These are phyloP conservation scores for Spinus pinus DNA, from an alignment of 2,797 vertebrate genomes.

Conservation along the genomic window DNA sequence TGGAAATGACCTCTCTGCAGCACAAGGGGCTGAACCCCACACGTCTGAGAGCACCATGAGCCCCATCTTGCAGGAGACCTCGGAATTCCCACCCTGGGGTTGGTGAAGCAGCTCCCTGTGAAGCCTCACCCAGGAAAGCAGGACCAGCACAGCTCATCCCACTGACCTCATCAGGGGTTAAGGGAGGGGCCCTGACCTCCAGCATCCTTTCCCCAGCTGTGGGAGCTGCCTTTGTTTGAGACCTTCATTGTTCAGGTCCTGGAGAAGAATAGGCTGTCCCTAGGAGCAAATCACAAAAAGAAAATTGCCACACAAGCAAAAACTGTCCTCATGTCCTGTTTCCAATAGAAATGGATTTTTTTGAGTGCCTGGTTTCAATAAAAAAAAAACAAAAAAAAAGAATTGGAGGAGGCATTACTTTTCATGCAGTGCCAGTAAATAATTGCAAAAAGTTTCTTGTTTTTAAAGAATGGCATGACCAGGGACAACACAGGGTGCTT, in stretches of 20 bases:
- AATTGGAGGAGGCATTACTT: slow-evolving; percentile 16
- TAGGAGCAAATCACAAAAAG: not conserved
- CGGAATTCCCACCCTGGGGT: not conserved
- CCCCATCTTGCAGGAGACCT: not conserved
- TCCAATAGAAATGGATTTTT: slow-evolving; percentile 28
- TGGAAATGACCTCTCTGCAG: not conserved
- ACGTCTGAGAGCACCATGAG: not conserved
- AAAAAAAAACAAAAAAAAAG: not conserved
- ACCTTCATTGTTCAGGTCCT: slow-evolving; percentile 23
- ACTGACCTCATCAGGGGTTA: not conserved
- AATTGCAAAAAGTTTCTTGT: slow-evolving; percentile 3
- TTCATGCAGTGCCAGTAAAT: slow-evolving; percentile 28
- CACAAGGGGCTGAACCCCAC: not conserved
- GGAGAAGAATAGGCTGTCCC: slow-evolving; percentile 14
- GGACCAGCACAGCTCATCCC: not conserved
- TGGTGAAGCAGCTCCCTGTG: not conserved
- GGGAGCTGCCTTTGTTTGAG: not conserved
- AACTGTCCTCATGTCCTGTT: slow-evolving; percentile 18
- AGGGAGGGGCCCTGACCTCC: not conserved
- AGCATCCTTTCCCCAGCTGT: slow-evolving; percentile 27
- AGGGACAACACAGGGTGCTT: not conserved
- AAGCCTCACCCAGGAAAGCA: not conserved
- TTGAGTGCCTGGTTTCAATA: slow-evolving; percentile 44
- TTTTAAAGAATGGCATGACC: not conserved
- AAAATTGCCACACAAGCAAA: slow-evolving; percentile 44